Evolutionary conservation across 2,113 vertebrate genomes (phyloP).

Genomic region (Oryzias woworae): DNA sequence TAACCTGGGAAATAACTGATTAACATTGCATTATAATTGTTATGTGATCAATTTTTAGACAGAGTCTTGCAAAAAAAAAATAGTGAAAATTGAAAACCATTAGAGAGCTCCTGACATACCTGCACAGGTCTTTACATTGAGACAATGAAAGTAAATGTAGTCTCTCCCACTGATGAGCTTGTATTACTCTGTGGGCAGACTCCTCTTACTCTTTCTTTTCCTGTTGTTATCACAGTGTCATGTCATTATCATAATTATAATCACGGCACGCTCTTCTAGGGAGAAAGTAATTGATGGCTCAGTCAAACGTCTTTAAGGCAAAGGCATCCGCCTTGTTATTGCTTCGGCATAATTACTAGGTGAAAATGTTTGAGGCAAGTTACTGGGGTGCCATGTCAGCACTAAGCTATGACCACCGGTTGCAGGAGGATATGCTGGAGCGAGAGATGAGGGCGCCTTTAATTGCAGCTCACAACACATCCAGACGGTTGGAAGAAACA

Average conservation of each 20-base stretch:
- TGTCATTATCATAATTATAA: conserved; percentile 71
- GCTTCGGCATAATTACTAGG: conserved; percentile 46
- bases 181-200: conserved; percentile 40
- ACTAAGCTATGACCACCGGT: conserved; percentile 29
- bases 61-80: too few species aligned
- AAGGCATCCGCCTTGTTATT: conserved; percentile 56
- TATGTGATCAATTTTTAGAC: too few species aligned
- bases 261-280: conserved; percentile 53
- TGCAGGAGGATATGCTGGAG: conserved; percentile 5
- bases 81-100: neutral
- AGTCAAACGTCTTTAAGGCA: conserved; percentile 58
- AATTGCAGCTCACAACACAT: conserved; percentile 32
- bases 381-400: conserved; percentile 48
- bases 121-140: conserved; percentile 16
- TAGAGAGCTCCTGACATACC: conserved; percentile 9
- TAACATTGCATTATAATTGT: too few species aligned
- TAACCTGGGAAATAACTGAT: too few species aligned
- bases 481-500: conserved; percentile 14
- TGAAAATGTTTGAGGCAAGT: conserved; percentile 43
- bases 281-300: conserved; percentile 71
- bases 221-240: conserved; percentile 66
- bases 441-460: conserved; percentile 5
- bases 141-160: conserved; percentile 36
- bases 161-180: conserved; percentile 43
- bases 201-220: conserved; percentile 66